A percentile compares a stretch with the other conserved stretches of the same genome.
These are phyloP conservation scores for Colius striatus DNA, from an alignment of 2,113 vertebrate species.

Conservation along the genomic window DNA sequence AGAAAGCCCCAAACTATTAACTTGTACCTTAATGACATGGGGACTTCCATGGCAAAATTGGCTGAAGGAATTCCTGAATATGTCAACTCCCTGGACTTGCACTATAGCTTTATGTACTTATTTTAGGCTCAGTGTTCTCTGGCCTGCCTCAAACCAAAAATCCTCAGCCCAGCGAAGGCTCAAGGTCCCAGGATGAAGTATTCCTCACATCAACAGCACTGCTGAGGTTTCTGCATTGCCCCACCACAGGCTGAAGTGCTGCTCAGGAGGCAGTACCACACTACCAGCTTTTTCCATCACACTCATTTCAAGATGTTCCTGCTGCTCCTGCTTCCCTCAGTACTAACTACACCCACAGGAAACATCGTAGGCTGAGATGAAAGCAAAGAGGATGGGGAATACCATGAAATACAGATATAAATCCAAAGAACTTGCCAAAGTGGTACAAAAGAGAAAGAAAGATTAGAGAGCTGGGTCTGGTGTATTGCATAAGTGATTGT, in stretches of 20 bases:
- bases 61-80: neutral
- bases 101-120: neutral
- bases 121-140: neutral
- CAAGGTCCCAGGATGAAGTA: fast-evolving
- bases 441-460: neutral
- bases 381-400: neutral
- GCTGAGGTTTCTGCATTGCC: neutral
- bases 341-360: neutral
- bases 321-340: neutral
- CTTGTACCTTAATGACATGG: neutral
- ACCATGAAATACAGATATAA: neutral
- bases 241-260: neutral
- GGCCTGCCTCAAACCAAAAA: neutral
- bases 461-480: neutral
- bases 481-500: neutral
- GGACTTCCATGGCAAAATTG: neutral
- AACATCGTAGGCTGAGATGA: neutral
- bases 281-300: neutral
- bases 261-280: neutral
- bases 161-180: neutral
- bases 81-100: neutral
- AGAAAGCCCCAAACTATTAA: neutral
- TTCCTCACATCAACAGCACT: neutral
- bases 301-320: neutral
- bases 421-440: neutral